Conservation (phyloP, 1,140 invertebrate genomes). For the Leptinotarsa defecta region DNA sequence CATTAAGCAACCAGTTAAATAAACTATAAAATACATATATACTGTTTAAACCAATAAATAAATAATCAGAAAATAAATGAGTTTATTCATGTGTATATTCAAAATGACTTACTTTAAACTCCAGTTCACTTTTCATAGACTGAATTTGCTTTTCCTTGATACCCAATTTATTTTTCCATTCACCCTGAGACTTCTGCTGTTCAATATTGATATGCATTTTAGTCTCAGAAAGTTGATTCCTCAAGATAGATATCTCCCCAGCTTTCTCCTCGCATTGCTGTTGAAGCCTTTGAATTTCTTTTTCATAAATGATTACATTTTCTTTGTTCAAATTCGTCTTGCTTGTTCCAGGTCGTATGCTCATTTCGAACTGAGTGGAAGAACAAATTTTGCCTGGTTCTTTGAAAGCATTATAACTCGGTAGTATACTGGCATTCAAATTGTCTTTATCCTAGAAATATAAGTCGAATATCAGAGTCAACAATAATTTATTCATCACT, state of each 20-base stretch:
- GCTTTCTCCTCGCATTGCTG: slow-evolving; percentile 42
- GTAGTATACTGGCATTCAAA: slow-evolving; percentile 6
- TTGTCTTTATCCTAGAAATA: slow-evolving; percentile 9
- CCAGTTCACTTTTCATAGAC: slow-evolving; percentile 44
- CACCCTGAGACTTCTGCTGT: slow-evolving; percentile 38
- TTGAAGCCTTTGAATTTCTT: slow-evolving; percentile 35
- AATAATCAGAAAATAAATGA: background rate
- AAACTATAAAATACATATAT: too few species aligned
- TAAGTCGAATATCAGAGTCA: background rate
- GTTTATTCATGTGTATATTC: background rate
- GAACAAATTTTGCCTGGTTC: slow-evolving; percentile 32
- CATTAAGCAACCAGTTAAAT: too few species aligned
- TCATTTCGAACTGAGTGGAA: slow-evolving; percentile 38
- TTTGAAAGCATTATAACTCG: slow-evolving; percentile 43
- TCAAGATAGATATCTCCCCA: slow-evolving; percentile 45
- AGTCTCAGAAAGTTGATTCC: slow-evolving; percentile 40
- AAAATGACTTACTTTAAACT: slow-evolving; percentile 42
- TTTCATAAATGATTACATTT: slow-evolving; percentile 29
- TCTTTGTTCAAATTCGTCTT: background rate
- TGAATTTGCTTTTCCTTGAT: slow-evolving; percentile 38
- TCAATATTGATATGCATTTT: slow-evolving; percentile 32
- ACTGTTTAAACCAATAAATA: too few species aligned
- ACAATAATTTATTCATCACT: too few species aligned
- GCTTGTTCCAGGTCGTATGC: background rate
- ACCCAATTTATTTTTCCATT: slow-evolving; percentile 45